Base-by-base conservation (phyloP, 2,797 vertebrate species). In the Bradypodion pumilum region DNA sequence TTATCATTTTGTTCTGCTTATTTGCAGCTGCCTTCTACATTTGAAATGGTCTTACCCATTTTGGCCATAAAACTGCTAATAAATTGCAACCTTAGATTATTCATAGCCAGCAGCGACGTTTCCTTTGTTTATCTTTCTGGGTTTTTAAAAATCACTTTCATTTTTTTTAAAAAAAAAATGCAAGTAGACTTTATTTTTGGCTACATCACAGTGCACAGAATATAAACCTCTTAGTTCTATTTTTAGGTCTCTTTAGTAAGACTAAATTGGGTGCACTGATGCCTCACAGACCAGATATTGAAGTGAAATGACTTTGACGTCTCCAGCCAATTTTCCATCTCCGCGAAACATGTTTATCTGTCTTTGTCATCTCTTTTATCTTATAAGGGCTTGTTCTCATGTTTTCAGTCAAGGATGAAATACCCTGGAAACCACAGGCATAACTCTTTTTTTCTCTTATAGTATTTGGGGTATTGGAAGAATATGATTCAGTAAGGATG, bases 221-320 rank as follows among this genome's bases (percentile, higher is more conserved):
- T 92, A 92, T 90, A 86, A 90, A 86, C 74, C 90, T 86, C 91
- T 84, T 84, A 85, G 74, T 84, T 86, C 92, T 94, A 93, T 91
- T 92, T 46, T 92, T 93, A 91, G 90, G 75, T 27, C 3, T 80
- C 74, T 84, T 84, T 91, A 91, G 82, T 35, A 15, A 86, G 86
- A 82, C 91, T 92, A 90, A 92, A 91, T 87, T 70, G 85, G 85
- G 88, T 93, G 90, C 92, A 88, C 89, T 42, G 21, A 91, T 88
- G 91, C 90, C 87, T 87, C 82, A 79, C 85, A 86, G 92, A 89
- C 90, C 89, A 85, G 90, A 84, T 86, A 82, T 2, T 80, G 88
- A 86, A 79, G 86, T 74, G 8, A 73, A 87, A 91, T 74, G 52
- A 68, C 77, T 91, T 89, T 83, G 76, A 7, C 56, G 19, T 42